Evolutionary conservation across 2,888 invertebrate genomes (phyloP), one percentile per base, ranked within the genome.

Genomic region (Chalcosyrphus nemorum): DNA sequence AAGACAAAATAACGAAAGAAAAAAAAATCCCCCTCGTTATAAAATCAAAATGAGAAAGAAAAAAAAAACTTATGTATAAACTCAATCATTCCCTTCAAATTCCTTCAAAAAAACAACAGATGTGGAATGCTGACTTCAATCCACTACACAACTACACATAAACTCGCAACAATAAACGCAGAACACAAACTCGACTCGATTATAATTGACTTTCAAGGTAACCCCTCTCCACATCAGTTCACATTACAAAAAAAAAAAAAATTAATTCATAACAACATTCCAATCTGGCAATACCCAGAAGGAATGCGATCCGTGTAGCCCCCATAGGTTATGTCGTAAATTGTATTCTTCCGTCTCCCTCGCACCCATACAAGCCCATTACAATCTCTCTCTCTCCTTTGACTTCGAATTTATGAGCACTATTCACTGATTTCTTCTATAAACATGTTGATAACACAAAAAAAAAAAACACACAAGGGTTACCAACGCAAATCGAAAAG

Each of bases 291-390:
- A 38, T 65, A 50, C 84, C 70, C 41, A 32, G 63, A 35, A 70
- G 84, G 84, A 84, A 84, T 84, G 84, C 75, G 80, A 74, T 75
- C 59, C 70, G 68, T n/a, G n/a, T 75, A 84, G 84, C 70, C 84
- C 84, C 80, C 84, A 80, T 84, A 80, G 74, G 80, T 84, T 84
- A 84, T 80, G 80, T 84, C 74, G 80, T 75, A 84, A 84, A 84
- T 84, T 84, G 84, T 80, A 63, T 56, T 50, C 27, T 15, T 52
- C 74, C 29, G 54, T 61, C 80, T 45, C 65, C 27, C 52, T 84
- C 35, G 2, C 65, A 19, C 57, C 59, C 35, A 38, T 56, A 11
- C 5, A 17, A 38, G 1, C 29, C 21, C n/a, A 27, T 63, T 24
- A 21, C 75, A 54, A 15, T 74, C 68, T 80, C 68, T 38, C 43